Percentiles rank a stretch among this genome's conserved stretches.
phyloP scores from a whole-genome alignment of 2,888 invertebrate genomes.

The Epirrhoe tristata region DNA sequence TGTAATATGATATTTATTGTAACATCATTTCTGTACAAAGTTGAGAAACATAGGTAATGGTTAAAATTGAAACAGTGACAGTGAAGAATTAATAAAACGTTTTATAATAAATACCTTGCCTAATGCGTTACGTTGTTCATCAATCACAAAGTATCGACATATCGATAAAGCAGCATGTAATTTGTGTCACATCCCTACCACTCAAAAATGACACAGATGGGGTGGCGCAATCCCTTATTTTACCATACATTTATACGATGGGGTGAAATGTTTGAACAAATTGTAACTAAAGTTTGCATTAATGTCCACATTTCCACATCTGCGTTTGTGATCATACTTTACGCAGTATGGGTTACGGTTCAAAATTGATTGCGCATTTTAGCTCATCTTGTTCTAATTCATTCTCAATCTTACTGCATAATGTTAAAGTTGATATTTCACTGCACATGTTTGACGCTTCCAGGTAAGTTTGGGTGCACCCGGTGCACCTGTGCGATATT shows the following conservation, averaged over 20 bases:
- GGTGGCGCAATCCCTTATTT: conserved; percentile 34
- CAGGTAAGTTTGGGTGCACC: conserved; percentile 23
- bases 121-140: conserved; percentile 25
- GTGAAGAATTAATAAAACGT: conserved; percentile 21
- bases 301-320: conserved; percentile 26
- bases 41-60: neutral
- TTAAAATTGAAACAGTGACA: conserved; percentile 11
- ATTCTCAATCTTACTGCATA: neutral
- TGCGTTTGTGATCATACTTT: conserved; percentile 18
- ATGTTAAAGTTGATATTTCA: conserved; percentile 15
- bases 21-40: neutral
- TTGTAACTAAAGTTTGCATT: conserved; percentile 40
- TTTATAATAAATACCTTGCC: conserved; percentile 20
- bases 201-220: conserved; percentile 52
- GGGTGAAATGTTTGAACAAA: conserved; percentile 44
- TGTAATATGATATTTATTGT: neutral
- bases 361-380: conserved; percentile 14
- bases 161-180: conserved; percentile 38
- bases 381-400: neutral
- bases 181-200: conserved; percentile 50
- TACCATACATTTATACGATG: conserved; percentile 36
- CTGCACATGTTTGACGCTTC: neutral
- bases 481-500: conserved; percentile 30
- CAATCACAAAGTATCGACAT: conserved; percentile 42
- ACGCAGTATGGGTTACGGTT: conserved; percentile 14